phyloP scores from a whole-genome alignment of 2,797 vertebrate species.

The Periparus ater region DNA sequence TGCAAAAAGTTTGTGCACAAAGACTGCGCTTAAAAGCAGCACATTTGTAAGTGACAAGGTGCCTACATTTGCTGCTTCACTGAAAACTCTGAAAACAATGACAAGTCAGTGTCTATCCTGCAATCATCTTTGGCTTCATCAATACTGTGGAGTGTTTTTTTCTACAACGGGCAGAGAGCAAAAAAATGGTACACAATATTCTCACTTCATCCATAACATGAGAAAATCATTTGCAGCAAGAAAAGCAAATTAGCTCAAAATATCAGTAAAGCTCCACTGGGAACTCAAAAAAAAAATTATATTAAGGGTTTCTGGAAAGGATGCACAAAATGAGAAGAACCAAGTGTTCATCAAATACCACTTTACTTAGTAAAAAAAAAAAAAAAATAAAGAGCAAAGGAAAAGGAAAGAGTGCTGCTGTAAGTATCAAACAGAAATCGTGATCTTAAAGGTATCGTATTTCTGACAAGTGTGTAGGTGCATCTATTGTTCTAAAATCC shows the following conservation, averaged over 20 bases:
- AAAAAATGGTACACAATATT: neutral
- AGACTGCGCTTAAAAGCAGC: neutral
- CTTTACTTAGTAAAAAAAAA: neutral
- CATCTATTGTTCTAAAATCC: neutral
- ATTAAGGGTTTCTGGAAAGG: neutral
- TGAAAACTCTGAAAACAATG: neutral
- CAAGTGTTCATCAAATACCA: neutral
- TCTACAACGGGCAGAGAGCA: neutral
- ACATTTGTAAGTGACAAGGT: neutral
- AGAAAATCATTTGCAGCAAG: neutral
- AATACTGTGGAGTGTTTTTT: fast-evolving
- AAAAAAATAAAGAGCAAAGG: neutral
- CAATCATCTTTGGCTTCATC: neutral
- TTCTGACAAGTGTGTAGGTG: neutral
- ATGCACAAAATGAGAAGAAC: neutral
- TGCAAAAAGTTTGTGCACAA: neutral
- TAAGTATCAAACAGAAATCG: neutral
- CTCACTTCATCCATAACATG: neutral
- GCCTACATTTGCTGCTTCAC: neutral
- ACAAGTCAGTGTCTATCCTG: neutral
- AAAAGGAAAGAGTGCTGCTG: neutral
- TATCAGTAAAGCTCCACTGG: neutral
- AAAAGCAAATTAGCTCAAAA: neutral
- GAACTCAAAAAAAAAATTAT: neutral
- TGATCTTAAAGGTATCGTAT: neutral